Evolutionary conservation across 2,888 invertebrate genomes (phyloP).

Genomic region (Boloria euphrosyne): DNA sequence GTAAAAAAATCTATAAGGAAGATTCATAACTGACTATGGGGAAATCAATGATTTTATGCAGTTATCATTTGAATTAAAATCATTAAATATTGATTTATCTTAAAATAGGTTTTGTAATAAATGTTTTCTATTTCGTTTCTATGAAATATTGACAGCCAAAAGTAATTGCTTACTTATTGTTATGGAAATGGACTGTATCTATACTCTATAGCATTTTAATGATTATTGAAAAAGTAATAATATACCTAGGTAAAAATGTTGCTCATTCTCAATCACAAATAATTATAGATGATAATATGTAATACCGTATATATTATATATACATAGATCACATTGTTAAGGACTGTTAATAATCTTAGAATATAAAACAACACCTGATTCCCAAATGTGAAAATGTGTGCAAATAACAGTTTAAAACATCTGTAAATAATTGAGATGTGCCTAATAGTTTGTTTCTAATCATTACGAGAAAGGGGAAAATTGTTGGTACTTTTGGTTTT

Average conservation of each 20-base stretch:
- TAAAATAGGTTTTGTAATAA: too few relatives aligned
- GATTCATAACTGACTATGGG: too few relatives aligned
- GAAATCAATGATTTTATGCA: too few relatives aligned
- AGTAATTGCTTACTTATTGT: conserved; percentile 9
- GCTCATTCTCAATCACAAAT: conserved; percentile 40
- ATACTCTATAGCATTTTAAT: conserved; percentile 27
- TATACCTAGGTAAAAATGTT: conserved; percentile 32
- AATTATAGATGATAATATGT: conserved; percentile 34
- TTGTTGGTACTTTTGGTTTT: neutral
- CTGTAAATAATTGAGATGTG: conserved; percentile 4
- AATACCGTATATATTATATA: conserved; percentile 23
- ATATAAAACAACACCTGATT: conserved; percentile 19
- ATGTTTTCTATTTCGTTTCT: neutral
- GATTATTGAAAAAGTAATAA: conserved; percentile 11
- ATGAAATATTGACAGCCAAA: neutral
- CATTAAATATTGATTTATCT: too few relatives aligned
- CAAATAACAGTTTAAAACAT: neutral
- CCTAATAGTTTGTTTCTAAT: neutral
- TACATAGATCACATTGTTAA: conserved; percentile 38
- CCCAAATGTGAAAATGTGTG: conserved; percentile 4
- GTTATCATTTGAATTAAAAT: too few relatives aligned
- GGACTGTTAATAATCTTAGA: conserved; percentile 35
- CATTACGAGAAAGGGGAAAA: neutral
- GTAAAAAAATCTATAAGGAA: too few relatives aligned
- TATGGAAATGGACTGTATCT: conserved; percentile 12